Base-by-base conservation (phyloP, 2,888 invertebrate genomes). In the Molorchus minor region DNA sequence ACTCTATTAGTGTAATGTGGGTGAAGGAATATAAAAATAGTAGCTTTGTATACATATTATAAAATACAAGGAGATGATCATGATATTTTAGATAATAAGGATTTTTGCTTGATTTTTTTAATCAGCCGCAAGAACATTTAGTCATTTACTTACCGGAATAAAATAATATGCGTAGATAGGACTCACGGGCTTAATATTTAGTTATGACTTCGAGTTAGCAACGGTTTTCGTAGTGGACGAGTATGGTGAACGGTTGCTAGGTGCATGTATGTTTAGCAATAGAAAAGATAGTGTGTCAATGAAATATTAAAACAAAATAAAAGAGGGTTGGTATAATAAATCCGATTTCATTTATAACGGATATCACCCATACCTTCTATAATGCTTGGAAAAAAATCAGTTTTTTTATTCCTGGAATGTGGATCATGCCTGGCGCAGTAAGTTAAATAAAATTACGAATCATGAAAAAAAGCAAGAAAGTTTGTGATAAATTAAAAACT, bases 101-200 rank as follows among this genome's bases (percentile, higher is more conserved):
- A 51, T n/a, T 51, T 51, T 35, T 25, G 20, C 29, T 15, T 46
- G 15, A 29, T 46, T 30, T 20, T 25, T 25, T 46, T 15, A 46
- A 20, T 33, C 20, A 29, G 20, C 29, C 19, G 19, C 51, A 51
- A 38, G 21, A 2, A 51, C 19, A n/a, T 33, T 35, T 51, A 15
- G n/a, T 15, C 13, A 38, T 5, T 15, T 15, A 40, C 17, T 13
- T 51, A 20, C 16, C 36, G 33, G 13, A 36, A n/a, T 10, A 12
- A 38, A 35, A 36, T 13, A 17, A 38, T 51, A 12, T 51, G 51
- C 13, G 15, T 51, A n/a, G 51, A 51, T 30, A n/a, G 35, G 3
- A 51, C 51, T 5, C 51, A 51, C n/a, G 51, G 51, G 16, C 33
- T 35, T 35, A 51, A 38, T n/a, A 5, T 25, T 25, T 25, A 30